Evolutionary conservation across 2,888 invertebrate genomes (phyloP), one percentile per base, ranked within the genome.

Genomic region (Ornithoptera priamus): DNA sequence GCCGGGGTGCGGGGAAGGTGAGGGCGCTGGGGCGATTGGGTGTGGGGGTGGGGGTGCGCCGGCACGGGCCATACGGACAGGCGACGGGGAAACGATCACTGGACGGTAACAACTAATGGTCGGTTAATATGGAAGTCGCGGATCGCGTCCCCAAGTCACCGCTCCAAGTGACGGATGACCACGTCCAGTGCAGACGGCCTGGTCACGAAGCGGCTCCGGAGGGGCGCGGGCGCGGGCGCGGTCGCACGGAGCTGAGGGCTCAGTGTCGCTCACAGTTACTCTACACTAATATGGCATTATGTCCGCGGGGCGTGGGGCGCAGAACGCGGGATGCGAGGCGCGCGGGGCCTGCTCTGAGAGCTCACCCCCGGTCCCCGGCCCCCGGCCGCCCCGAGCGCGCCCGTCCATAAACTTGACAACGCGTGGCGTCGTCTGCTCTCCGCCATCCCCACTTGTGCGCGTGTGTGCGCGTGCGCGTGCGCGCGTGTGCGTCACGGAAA

Each of bases 241-340:
- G 89, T 89, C 87, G 89, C 88, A 89, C 86, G 82, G 79, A 76
- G 75, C 77, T 81, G 78, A 78, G 85, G 81, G 85, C 82, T 81
- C 70, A 78, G 79, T 79, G 78, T 80, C 78, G 18, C 75, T 73
- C 78, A 80, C 79, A 79, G 75, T 77, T 78, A 78, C 75, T 78
- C 82, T 88, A 88, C 82, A 79, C 90, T 91, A 91, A 88, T 90
- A 91, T 91, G 91, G 90, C 91, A 90, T 89, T 89, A 86, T 81
- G 86, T 85, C 83, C 79, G 80, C 90, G 90, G 90, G 90, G 90
- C 90, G 89, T 88, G 85, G 75, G 67, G 39, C 1, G 71, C 75
- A 73, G 71, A 58, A 50, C 7, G 65, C 18, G 85, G 75, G 67
- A 6, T 0, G 71, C 75, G 73, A 71, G 58, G 58, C 7, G 65